Percentiles rank a stretch among this genome's conserved stretches.
phyloP scores from a whole-genome alignment of 2,888 invertebrate genomes.

The Encarsia formosa region DNA sequence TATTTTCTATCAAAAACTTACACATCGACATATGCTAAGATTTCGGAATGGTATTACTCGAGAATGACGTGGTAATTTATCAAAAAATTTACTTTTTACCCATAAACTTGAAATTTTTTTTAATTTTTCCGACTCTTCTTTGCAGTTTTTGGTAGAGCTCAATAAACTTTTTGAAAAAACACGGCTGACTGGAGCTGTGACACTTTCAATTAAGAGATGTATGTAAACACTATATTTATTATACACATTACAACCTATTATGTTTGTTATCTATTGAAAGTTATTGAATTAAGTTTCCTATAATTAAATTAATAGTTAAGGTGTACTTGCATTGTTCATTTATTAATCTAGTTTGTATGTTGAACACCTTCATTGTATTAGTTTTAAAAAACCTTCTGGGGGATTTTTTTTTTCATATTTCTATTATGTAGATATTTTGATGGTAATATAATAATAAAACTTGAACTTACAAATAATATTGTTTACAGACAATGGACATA shows the following conservation, averaged over 20 bases:
- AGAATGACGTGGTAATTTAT: slow-evolving; percentile 62
- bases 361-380: too few relatives aligned
- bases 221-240: slow-evolving; percentile 55
- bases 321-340: too few relatives aligned
- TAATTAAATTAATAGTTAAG: slow-evolving; percentile 17
- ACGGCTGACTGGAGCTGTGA: slow-evolving; percentile 73
- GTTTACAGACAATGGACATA: slow-evolving; percentile 71
- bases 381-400: too few relatives aligned
- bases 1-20: too few relatives aligned
- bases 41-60: slow-evolving; percentile 61
- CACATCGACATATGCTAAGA: slow-evolving; percentile 44
- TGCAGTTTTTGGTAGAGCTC: slow-evolving; percentile 79
- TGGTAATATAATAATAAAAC: too few relatives aligned
- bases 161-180: slow-evolving; percentile 83
- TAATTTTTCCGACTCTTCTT: slow-evolving; percentile 35
- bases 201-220: slow-evolving; percentile 92
- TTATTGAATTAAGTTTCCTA: slow-evolving; percentile 8
- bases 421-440: too few relatives aligned
- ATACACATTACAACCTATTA: too few relatives aligned
- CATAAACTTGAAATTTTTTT: slow-evolving; percentile 12
- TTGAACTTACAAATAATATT: not conserved
- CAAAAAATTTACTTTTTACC: slow-evolving; percentile 11
- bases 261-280: not conserved
- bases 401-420: too few relatives aligned
- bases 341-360: too few relatives aligned